Evolutionary conservation across 1,140 invertebrate genomes (phyloP), one percentile per base, ranked within the genome.

Genomic region (Gonatopus flavifemur): DNA sequence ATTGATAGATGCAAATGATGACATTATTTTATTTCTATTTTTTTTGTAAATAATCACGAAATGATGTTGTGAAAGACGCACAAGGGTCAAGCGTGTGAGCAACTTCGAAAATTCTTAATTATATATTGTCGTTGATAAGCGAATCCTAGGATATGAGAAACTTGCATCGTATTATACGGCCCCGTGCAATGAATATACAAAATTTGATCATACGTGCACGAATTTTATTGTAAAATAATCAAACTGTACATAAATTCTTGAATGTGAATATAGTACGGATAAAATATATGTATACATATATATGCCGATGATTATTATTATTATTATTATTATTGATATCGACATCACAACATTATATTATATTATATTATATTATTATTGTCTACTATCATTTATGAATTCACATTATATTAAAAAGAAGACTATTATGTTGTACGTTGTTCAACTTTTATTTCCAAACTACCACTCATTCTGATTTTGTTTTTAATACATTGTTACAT

Each of bases 241-340:
- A 63, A 67, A 65, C 42, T 77, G 75, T 77, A 77, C 52, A 77
- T 77, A 77, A n/a, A 61, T 63, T 70, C 62, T n/a, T 77, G 56
- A 76, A 76, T 77, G 74, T 77, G 73, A 76, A 77, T 76, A 76
- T 75, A 74, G n/a, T n/a, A n/a, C n/a, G n/a, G 70, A 77, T 70
- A 67, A 70, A 76, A 67, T 67, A 70, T 72, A 75, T 70, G 66
- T 75, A 74, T 73, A 66, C 58, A 59, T 66, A 69, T 62, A n/a
- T 67, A 54, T 49, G 49, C 57, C 49, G 55, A 58, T 53, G 55
- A 52, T 52, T 52, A 53, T 59, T 62, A 57, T 57, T 54, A 49
- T 47, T 52, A 49, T 48, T 49, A 44, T 50, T 48, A 52, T 50
- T 54, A 54, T 57, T 59, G 52, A 49, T 59, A 67, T 62, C 52